Evolutionary conservation across 1,140 invertebrate species (phyloP).

Genomic region (Drosophila pruinosa): DNA sequence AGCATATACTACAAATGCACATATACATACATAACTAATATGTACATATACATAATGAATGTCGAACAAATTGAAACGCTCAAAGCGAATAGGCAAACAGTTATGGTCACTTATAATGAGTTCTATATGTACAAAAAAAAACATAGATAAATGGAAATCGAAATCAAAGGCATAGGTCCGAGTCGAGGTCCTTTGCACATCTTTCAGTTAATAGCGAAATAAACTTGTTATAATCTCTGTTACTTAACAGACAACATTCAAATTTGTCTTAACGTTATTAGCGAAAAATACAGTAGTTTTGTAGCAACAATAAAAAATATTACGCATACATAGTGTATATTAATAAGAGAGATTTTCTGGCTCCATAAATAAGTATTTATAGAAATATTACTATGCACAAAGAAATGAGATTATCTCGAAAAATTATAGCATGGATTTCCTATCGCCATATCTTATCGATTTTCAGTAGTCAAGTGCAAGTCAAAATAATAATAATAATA

Average conservation of each 20-base stretch:
- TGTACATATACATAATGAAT: slow-evolving; percentile 9
- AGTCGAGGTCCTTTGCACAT: not conserved
- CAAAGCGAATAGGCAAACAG: slow-evolving; percentile 63
- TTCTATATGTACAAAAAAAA: slow-evolving; percentile 2
- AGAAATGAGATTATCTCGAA: not conserved
- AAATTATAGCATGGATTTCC: not conserved
- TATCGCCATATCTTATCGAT: not conserved
- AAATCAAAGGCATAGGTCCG: slow-evolving; percentile 1
- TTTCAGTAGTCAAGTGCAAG: slow-evolving; percentile 4
- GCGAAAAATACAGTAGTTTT: slow-evolving; percentile 55
- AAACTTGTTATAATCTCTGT: slow-evolving; percentile 9
- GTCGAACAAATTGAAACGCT: slow-evolving; percentile 54
- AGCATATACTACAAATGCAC: slow-evolving; percentile 11
- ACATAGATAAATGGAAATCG: not conserved
- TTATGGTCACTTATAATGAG: slow-evolving; percentile 21
- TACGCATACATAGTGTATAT: slow-evolving; percentile 31
- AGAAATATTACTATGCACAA: not conserved
- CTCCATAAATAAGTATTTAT: slow-evolving; percentile 4
- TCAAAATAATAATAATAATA: not conserved
- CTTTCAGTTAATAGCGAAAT: slow-evolving; percentile 7
- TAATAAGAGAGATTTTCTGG: slow-evolving; percentile 3
- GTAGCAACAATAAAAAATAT: slow-evolving; percentile 43
- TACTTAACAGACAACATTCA: slow-evolving; percentile 6
- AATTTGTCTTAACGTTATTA: slow-evolving; percentile 63
- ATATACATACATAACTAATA: slow-evolving; percentile 39